phyloP scores from a whole-genome alignment of 2,888 invertebrate genomes.

The Stomorhina lunata region DNA sequence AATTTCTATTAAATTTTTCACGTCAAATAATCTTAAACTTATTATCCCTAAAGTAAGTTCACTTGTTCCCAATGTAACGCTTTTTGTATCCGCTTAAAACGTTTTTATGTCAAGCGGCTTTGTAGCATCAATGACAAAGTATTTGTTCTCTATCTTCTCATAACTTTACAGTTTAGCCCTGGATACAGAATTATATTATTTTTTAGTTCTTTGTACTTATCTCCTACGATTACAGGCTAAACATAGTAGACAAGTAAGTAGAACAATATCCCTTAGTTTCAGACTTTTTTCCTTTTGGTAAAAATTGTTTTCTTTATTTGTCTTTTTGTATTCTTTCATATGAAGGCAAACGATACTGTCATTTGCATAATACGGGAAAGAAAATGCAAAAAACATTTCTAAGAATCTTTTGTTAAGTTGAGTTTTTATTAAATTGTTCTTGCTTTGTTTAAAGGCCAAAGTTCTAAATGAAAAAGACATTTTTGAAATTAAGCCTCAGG shows the following conservation, averaged over 20 bases:
- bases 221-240: background rate
- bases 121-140: background rate
- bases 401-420: background rate
- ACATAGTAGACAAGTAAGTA: background rate
- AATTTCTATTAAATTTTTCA: too few species aligned
- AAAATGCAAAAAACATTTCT: background rate
- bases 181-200: background rate
- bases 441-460: background rate
- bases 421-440: background rate
- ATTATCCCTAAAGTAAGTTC: background rate
- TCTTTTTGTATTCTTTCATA: background rate
- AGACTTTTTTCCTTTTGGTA: background rate
- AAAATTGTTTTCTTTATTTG: background rate
- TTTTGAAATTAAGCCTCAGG: background rate
- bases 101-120: slow-evolving; percentile 11
- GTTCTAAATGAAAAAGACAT: slow-evolving; percentile 3
- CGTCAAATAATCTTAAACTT: background rate
- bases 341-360: background rate
- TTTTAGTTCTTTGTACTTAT: background rate
- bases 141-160: background rate
- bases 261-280: background rate
- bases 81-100: background rate
- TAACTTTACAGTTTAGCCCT: background rate
- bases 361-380: slow-evolving; percentile 10
- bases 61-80: background rate